Evolutionary conservation across 2,888 invertebrate genomes (phyloP).

Genomic region (Ectemnius lituratus): DNA sequence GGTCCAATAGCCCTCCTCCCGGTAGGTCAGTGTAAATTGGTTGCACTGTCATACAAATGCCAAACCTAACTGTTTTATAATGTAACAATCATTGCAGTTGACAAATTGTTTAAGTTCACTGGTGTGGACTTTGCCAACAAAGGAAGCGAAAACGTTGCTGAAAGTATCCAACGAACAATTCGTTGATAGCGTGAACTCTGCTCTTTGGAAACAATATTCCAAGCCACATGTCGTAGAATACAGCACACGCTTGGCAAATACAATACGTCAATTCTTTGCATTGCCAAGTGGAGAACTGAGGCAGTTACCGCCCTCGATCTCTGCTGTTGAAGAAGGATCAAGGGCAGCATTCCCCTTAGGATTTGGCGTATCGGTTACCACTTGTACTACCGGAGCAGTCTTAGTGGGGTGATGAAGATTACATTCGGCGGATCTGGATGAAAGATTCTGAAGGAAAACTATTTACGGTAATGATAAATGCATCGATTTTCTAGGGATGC

Average conservation of each 20-base stretch:
- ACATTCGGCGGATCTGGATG: too few relatives aligned
- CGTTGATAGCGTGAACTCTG: constrained; percentile 91
- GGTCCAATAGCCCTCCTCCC: constrained; percentile 97
- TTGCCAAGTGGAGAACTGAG: constrained; percentile 79
- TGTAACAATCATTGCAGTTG: constrained; percentile 79
- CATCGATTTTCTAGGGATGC: constrained; percentile 83
- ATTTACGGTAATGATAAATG: not conserved
- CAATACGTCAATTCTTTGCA: constrained; percentile 75
- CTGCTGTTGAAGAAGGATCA: constrained; percentile 81
- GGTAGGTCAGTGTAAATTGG: constrained; percentile 74
- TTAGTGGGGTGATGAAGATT: constrained; percentile 87
- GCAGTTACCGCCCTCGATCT: constrained; percentile 86
- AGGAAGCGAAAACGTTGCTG: constrained; percentile 87
- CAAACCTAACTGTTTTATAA: not conserved
- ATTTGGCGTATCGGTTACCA: constrained; percentile 92
- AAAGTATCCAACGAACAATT: constrained; percentile 87
- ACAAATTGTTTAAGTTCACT: constrained; percentile 88
- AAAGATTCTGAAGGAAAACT: too few relatives aligned
- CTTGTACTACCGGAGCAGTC: constrained; percentile 89
- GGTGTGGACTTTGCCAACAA: constrained; percentile 93
- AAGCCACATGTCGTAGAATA: constrained; percentile 80
- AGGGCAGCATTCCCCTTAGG: constrained; percentile 95
- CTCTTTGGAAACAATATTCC: constrained; percentile 85
- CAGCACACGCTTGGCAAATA: constrained; percentile 80
- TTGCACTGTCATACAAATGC: constrained; percentile 1